Evolutionary conservation across 1,140 invertebrate species (phyloP).

Genomic region (Branchinecta lynchi): DNA sequence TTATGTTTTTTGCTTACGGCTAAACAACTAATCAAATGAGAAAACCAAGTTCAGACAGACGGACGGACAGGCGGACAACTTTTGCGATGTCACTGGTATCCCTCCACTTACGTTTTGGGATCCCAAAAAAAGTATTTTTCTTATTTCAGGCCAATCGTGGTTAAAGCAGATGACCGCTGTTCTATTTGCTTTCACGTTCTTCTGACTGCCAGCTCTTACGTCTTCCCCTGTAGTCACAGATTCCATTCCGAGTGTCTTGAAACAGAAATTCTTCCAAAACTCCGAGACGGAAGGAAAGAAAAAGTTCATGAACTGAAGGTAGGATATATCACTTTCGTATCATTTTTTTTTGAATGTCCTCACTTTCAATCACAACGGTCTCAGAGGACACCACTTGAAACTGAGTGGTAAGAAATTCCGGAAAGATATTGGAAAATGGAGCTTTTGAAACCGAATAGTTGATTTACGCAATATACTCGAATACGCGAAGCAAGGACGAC

Average conservation of each 20-base stretch:
- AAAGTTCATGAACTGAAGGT: constrained; percentile 38
- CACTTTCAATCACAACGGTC: too few relatives aligned
- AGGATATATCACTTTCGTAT: too few relatives aligned
- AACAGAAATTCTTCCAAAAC: constrained; percentile 52
- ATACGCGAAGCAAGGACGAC: background rate
- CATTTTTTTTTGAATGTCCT: background rate
- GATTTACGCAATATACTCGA: background rate
- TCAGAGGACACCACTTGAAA: too few relatives aligned
- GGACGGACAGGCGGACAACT: too few relatives aligned
- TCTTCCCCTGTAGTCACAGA: constrained; percentile 85
- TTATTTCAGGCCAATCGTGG: constrained; percentile 50
- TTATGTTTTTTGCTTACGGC: background rate
- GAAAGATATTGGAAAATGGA: too few relatives aligned
- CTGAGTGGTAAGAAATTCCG: too few relatives aligned
- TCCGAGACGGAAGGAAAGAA: constrained; percentile 35
- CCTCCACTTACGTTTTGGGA: too few relatives aligned
- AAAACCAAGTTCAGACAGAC: background rate
- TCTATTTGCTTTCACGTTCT: constrained; percentile 61
- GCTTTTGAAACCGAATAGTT: background rate
- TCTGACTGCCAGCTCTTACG: constrained; percentile 69
- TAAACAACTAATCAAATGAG: background rate
- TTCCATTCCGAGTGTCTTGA: constrained; percentile 90
- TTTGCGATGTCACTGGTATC: too few relatives aligned
- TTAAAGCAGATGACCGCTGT: constrained; percentile 61
- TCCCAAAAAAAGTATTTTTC: background rate